phyloP scores from a whole-genome alignment of 2,113 vertebrate genomes.

The Nothoprocta perdicaria region DNA sequence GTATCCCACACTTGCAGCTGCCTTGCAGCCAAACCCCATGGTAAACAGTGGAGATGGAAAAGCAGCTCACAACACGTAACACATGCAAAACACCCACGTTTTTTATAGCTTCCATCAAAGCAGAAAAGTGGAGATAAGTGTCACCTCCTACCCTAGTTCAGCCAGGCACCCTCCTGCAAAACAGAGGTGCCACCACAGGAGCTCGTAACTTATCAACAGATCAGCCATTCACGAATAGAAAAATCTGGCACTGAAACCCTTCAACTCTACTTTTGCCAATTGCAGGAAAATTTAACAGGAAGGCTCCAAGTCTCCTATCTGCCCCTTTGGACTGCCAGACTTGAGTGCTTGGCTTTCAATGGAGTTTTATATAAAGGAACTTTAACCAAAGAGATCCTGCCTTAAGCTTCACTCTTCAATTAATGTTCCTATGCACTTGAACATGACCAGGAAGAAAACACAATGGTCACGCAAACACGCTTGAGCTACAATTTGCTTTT shows the following conservation, averaged over 20 bases:
- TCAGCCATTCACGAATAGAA: neutral
- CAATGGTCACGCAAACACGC: neutral
- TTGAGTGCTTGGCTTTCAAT: neutral
- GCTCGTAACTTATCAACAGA: neutral
- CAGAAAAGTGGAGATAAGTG: neutral
- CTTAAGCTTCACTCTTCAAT: neutral
- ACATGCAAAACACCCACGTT: neutral
- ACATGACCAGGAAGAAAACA: neutral
- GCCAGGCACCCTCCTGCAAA: neutral
- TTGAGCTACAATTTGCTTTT: neutral
- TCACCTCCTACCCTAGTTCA: neutral
- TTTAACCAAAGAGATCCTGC: neutral
- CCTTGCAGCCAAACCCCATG: neutral
- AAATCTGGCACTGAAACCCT: neutral
- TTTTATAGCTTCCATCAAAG: neutral
- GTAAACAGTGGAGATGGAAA: neutral
- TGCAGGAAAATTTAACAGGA: neutral
- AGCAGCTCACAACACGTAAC: neutral
- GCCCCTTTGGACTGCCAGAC: neutral
- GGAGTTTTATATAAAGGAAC: neutral
- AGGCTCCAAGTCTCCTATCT: neutral
- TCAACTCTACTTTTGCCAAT: neutral
- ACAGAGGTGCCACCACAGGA: neutral
- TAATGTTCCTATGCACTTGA: neutral
- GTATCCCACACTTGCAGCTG: neutral